Conservation (phyloP, 2,797 vertebrate genomes). For the Diplodus sargus region DNA sequence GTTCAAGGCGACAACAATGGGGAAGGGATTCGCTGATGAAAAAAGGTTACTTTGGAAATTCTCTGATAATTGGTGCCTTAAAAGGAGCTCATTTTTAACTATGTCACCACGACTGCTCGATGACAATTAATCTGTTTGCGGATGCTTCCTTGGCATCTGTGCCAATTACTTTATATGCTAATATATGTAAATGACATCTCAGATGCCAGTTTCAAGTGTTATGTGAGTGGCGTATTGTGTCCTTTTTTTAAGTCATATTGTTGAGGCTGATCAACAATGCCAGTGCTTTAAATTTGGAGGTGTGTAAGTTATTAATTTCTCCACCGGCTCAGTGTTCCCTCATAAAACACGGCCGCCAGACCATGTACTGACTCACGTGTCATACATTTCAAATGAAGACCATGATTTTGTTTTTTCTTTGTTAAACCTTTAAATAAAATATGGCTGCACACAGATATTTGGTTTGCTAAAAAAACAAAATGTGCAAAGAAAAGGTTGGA, state of each 20-base stretch:
- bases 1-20: slow-evolving; percentile 44
- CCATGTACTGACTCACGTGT: slow-evolving; percentile 6
- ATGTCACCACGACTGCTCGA: slow-evolving; percentile 86
- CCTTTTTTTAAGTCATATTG: slow-evolving; percentile 71
- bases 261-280: slow-evolving; percentile 74
- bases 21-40: slow-evolving; percentile 72
- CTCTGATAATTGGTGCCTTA: slow-evolving; percentile 89
- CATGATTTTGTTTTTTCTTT: background rate
- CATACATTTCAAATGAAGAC: slow-evolving; percentile 4
- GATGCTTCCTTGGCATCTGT: slow-evolving; percentile 89
- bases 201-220: slow-evolving; percentile 85
- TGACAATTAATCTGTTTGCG: slow-evolving; percentile 90
- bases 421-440: slow-evolving; percentile 16
- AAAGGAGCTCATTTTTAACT: slow-evolving; percentile 89
- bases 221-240: slow-evolving; percentile 77
- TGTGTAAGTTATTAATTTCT: slow-evolving; percentile 51
- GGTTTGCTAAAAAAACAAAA: slow-evolving; percentile 3
- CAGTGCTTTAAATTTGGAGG: slow-evolving; percentile 64
- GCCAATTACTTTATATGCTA: slow-evolving; percentile 91
- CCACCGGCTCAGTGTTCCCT: slow-evolving; percentile 15
- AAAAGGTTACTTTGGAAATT: slow-evolving; percentile 85
- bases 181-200: slow-evolving; percentile 89
- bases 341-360: slow-evolving; percentile 4
- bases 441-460: slow-evolving; percentile 3
- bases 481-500: background rate